These are phyloP conservation scores for Aplodontia rufa DNA, from an alignment of 2,113 vertebrate species.

Conservation along the genomic window DNA sequence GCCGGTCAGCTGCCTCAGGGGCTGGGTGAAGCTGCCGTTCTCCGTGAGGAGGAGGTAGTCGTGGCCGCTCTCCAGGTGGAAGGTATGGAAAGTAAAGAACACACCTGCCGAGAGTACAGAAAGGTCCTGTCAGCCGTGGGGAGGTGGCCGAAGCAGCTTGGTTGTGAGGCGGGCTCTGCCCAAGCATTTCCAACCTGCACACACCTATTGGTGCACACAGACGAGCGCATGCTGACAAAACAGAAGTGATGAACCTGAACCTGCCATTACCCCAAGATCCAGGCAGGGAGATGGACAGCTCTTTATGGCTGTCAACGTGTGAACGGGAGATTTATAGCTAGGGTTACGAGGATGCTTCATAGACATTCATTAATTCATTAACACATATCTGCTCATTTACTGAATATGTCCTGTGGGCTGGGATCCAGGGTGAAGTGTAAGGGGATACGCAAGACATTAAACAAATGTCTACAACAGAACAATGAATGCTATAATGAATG, in stretches of 20 bases:
- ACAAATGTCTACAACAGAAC: neutral
- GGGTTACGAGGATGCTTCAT: neutral
- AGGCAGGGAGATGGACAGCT: neutral
- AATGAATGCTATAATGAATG: fast-evolving
- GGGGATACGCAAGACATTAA: neutral
- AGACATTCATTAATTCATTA: neutral
- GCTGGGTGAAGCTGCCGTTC: conserved; percentile 94
- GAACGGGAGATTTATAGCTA: neutral
- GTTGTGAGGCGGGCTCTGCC: fast-evolving
- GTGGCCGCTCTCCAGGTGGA: conserved; percentile 96
- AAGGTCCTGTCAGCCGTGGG: neutral
- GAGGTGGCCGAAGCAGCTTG: neutral
- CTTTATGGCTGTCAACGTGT: neutral
- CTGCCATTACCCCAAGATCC: neutral
- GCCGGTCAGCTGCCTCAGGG: conserved; percentile 94
- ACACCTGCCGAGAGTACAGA: conserved; percentile 86
- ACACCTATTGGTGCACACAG: fast-evolving
- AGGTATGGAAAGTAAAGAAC: conserved; percentile 98
- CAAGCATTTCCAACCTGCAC: neutral
- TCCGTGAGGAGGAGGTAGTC: conserved; percentile 97
- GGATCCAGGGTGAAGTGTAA: neutral
- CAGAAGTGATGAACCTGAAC: neutral
- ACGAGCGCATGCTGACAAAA: fast-evolving
- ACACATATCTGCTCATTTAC: neutral
- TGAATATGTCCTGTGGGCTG: neutral